Conservation (phyloP, 2,888 invertebrate genomes). For the Chelonus formosanus region DNA sequence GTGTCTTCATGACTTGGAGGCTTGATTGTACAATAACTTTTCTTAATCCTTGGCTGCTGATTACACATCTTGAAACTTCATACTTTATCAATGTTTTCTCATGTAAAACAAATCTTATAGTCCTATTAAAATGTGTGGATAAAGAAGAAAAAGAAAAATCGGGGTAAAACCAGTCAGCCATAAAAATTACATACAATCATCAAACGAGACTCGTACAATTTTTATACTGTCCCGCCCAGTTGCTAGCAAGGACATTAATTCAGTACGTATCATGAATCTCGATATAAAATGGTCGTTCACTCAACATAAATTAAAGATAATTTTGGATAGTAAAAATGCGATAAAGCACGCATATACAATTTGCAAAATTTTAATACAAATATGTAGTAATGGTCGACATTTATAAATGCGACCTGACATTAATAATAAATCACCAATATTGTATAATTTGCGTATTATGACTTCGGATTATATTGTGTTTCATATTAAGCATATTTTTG, state of each 20-base stretch:
- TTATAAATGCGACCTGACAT: not conserved
- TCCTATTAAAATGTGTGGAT: not conserved
- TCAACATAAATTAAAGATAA: conserved; percentile 50
- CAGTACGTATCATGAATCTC: conserved; percentile 18
- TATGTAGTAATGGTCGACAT: too few species aligned
- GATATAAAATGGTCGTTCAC: conserved; percentile 34
- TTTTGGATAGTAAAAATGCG: conserved; percentile 46
- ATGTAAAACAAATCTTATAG: conserved; percentile 9
- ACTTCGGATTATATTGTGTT: too few species aligned
- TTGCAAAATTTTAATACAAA: conserved; percentile 17
- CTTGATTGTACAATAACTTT: conserved; percentile 1
- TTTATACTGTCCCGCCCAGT: conserved; percentile 3
- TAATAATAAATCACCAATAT: too few species aligned
- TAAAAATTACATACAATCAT: conserved; percentile 9
- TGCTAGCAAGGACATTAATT: conserved; percentile 8
- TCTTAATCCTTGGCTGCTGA: too few species aligned
- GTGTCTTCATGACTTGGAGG: not conserved
- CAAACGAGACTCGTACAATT: conserved; percentile 1
- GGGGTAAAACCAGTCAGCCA: not conserved
- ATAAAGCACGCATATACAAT: conserved; percentile 46
- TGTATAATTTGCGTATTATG: too few species aligned
- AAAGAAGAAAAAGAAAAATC: not conserved
- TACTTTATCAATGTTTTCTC: not conserved
- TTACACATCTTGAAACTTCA: not conserved
- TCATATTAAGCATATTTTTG: too few species aligned